These are phyloP conservation scores for Schizopygopsis pylzovi DNA, from an alignment of 2,797 vertebrate genomes.

Conservation along the genomic window DNA sequence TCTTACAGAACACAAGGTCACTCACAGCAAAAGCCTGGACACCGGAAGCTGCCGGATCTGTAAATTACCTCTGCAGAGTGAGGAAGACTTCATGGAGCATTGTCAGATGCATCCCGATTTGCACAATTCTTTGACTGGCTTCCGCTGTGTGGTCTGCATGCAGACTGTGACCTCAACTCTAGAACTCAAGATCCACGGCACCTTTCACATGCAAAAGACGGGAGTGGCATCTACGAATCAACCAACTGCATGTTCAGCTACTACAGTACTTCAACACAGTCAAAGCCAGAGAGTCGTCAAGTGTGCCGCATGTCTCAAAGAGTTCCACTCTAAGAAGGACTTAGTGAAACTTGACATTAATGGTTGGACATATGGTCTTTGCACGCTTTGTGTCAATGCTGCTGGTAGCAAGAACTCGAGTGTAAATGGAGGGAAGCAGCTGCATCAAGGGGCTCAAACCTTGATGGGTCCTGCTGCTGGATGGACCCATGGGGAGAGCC, in stretches of 20 bases:
- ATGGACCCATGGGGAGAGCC: conserved; percentile 87
- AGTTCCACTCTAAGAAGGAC: conserved; percentile 95
- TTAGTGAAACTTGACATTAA: conserved; percentile 98
- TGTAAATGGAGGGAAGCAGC: conserved; percentile 79
- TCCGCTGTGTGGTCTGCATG: conserved; percentile 99
- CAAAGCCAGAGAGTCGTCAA: conserved; percentile 90
- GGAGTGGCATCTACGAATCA: conserved; percentile 84
- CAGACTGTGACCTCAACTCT: conserved; percentile 98
- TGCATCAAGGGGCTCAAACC: conserved; percentile 69
- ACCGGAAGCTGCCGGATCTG: conserved; percentile 98
- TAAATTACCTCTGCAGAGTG: conserved; percentile 95
- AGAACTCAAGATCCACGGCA: conserved; percentile 98
- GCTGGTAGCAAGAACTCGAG: conserved; percentile 89
- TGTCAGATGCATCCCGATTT: conserved; percentile 99
- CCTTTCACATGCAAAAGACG: conserved; percentile 99
- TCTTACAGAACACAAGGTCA: conserved; percentile 98
- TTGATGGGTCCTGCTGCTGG: conserved; percentile 74
- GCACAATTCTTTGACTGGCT: conserved; percentile 96
- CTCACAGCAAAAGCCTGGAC: conserved; percentile 98
- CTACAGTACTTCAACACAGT: conserved; percentile 82
- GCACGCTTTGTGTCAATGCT: conserved; percentile 89
- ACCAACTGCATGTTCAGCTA: conserved; percentile 68
- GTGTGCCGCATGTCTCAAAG: conserved; percentile 97
- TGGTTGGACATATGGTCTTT: conserved; percentile 95
- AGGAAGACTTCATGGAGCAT: conserved; percentile 98